Conservation (phyloP, 2,113 vertebrate genomes). For the Podocnemis expansa region DNA sequence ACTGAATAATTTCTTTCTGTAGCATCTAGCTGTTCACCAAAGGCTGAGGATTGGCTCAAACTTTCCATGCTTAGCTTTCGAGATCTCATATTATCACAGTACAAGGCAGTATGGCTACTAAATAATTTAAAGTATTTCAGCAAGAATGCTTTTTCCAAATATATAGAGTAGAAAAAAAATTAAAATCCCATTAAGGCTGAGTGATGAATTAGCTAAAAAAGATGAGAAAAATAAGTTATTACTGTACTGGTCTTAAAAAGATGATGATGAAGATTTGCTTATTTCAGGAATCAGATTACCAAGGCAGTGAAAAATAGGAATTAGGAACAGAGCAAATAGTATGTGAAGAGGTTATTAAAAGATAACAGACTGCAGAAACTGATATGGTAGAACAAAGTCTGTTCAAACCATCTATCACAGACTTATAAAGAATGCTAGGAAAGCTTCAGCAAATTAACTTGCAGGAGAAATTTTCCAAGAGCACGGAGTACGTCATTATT, state of each 20-base stretch:
- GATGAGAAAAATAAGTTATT: slow-evolving; percentile 20
- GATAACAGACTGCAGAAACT: slow-evolving; percentile 35
- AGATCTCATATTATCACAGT: not conserved
- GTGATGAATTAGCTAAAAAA: slow-evolving; percentile 1
- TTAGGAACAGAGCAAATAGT: slow-evolving; percentile 49
- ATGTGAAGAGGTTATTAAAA: slow-evolving; percentile 57
- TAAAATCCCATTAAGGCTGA: not conserved
- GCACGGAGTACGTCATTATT: not conserved
- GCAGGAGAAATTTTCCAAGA: not conserved
- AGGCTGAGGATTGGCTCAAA: not conserved
- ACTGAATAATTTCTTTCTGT: not conserved
- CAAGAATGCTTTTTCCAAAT: not conserved
- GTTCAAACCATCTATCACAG: slow-evolving; percentile 21
- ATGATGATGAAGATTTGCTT: slow-evolving; percentile 22
- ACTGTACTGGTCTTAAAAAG: slow-evolving; percentile 20
- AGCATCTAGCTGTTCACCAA: not conserved
- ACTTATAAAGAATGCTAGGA: slow-evolving; percentile 14
- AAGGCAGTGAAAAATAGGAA: slow-evolving; percentile 25
- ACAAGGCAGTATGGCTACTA: rapidly evolving
- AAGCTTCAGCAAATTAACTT: not conserved
- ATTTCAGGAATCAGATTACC: slow-evolving; percentile 42
- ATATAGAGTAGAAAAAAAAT: not conserved
- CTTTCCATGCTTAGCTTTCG: not conserved
- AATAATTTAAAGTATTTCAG: not conserved
- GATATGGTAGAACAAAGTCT: slow-evolving; percentile 31